phyloP scores from a whole-genome alignment of 2,113 vertebrate species.

The Ophthalmolycus amberensis region DNA sequence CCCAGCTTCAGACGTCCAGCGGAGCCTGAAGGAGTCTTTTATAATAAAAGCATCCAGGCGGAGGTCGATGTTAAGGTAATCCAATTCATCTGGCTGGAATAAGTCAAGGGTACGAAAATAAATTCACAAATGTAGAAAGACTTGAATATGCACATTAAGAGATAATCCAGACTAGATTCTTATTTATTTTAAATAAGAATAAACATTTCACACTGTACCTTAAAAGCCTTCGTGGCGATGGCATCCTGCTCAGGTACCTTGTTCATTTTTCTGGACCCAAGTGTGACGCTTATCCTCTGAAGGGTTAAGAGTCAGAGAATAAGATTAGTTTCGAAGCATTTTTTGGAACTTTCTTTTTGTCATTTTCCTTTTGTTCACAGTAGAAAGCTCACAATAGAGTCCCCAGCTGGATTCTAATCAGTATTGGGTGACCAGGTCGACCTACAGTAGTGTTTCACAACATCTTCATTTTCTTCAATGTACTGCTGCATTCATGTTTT shows the following conservation, averaged over 20 bases:
- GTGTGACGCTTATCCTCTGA: conserved; percentile 87
- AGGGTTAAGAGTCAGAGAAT: conserved; percentile 20
- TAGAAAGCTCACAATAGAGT: neutral
- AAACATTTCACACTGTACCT: no score
- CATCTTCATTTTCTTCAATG: no score
- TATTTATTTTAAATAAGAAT: no score
- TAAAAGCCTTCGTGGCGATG: conserved; percentile 84
- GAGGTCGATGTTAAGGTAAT: conserved; percentile 86
- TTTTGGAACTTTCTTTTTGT: neutral
- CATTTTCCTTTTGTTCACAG: neutral
- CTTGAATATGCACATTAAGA: no score
- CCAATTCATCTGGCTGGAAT: conserved; percentile 85
- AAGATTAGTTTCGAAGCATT: neutral
- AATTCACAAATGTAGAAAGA: no score
- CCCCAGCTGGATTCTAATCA: neutral
- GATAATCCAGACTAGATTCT: no score
- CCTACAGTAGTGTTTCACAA: no score
- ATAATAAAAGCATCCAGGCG: conserved; percentile 83
- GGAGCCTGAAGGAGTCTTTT: conserved; percentile 87
- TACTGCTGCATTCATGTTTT: no score
- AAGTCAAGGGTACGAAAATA: no score
- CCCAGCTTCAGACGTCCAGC: conserved; percentile 87
- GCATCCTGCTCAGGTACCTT: conserved; percentile 84
- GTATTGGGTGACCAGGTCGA: no score
- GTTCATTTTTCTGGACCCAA: conserved; percentile 87